phyloP scores from a whole-genome alignment of 2,113 vertebrate species.

The Solea senegalensis region DNA sequence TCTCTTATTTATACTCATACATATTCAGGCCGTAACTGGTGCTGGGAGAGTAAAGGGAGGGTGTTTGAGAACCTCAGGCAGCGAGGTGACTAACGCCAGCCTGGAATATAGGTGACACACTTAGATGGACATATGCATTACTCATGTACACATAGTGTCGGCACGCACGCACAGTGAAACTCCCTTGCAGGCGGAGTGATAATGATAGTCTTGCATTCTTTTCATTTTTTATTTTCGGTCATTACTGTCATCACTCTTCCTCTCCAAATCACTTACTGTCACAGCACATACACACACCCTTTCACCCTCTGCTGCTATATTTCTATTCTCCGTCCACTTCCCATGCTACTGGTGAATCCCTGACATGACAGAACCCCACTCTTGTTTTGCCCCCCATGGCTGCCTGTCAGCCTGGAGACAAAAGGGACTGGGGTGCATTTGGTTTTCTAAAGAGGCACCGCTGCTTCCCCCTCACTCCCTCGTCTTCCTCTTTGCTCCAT shows the following conservation, averaged over 20 bases:
- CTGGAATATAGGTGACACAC: constrained; percentile 22
- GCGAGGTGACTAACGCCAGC: constrained; percentile 17
- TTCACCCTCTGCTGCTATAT: constrained; percentile 45
- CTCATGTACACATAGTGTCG: background rate
- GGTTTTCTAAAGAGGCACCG: constrained; percentile 60
- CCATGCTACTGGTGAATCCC: constrained; percentile 35
- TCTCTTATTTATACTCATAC: constrained; percentile 61
- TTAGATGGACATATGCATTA: background rate
- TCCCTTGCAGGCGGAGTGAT: constrained; percentile 36
- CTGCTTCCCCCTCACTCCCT: constrained; percentile 24
- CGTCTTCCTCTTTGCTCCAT: constrained; percentile 12
- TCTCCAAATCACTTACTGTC: constrained; percentile 57
- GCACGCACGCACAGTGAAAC: constrained; percentile 7
- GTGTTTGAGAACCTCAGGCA: constrained; percentile 4
- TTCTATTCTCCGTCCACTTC: constrained; percentile 38
- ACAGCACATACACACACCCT: constrained; percentile 29
- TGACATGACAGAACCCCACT: constrained; percentile 45
- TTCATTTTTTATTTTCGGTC: constrained; percentile 52
- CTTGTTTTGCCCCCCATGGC: constrained; percentile 39
- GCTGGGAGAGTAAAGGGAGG: constrained; percentile 2
- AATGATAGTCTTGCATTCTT: constrained; percentile 49
- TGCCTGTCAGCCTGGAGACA: constrained; percentile 65
- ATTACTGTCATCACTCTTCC: constrained; percentile 62
- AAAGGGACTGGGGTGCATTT: constrained; percentile 52
- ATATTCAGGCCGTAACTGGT: constrained; percentile 26